Evolutionary conservation across 2,888 invertebrate species (phyloP).

Genomic region (Pantelozetes paolii): DNA sequence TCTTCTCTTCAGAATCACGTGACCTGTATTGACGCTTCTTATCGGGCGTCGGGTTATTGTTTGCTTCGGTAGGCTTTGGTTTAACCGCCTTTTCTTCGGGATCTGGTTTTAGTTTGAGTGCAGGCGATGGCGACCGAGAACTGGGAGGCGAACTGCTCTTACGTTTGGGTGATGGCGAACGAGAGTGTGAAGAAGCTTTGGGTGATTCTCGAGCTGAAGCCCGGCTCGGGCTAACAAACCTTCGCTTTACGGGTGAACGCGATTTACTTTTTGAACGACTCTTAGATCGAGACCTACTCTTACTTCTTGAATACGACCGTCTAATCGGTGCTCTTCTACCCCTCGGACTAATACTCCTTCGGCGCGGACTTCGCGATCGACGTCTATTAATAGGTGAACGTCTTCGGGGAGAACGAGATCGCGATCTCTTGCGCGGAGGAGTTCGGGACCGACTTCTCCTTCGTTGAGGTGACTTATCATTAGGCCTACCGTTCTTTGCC

Average conservation of each 20-base stretch:
- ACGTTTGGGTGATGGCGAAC: slow-evolving; percentile 46
- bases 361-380: slow-evolving; percentile 39
- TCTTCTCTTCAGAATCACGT: background rate
- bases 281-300: slow-evolving; percentile 26
- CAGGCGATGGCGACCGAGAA: slow-evolving; percentile 17
- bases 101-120: slow-evolving; percentile 22
- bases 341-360: slow-evolving; percentile 41
- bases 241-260: slow-evolving; percentile 44
- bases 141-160: slow-evolving; percentile 37
- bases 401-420: slow-evolving; percentile 45
- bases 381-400: slow-evolving; percentile 43
- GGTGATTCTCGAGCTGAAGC: background rate
- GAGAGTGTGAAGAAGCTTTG: slow-evolving; percentile 39
- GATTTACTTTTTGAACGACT: slow-evolving; percentile 46
- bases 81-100: slow-evolving; percentile 9
- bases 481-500: slow-evolving; percentile 12
- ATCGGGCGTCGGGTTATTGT: background rate
- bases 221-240: slow-evolving; percentile 21
- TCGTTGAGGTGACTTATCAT: background rate
- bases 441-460: slow-evolving; percentile 43
- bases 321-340: slow-evolving; percentile 25
- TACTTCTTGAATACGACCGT: slow-evolving; percentile 40
- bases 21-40: slow-evolving; percentile 5
- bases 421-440: slow-evolving; percentile 44
- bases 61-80: background rate